Evolutionary conservation across 2,113 vertebrate genomes (phyloP), one percentile per base, ranked within the genome.

Genomic region (Platycercus adscitus): DNA sequence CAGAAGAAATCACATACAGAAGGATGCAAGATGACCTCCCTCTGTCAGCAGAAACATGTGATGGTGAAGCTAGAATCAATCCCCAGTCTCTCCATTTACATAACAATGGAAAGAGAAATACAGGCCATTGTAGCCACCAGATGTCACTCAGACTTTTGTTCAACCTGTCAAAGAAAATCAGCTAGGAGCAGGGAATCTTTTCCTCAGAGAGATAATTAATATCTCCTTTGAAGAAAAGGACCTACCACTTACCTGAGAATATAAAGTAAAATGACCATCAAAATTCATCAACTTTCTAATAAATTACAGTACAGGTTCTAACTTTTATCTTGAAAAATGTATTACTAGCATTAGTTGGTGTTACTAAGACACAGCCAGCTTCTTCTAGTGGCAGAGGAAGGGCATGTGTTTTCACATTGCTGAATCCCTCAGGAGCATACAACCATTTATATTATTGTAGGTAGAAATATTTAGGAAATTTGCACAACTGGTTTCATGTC

Each of bases 121-220:
- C 16, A 58, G 55, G 44, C 15, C 66, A 68, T 81, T 81, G 72
- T 85, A 85, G 26, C 29, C 85, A 96, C n/a, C 56, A 91, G 28
- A 82, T 89, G 41, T 80, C 88, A 88, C 60, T 81, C 85, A 78
- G 47, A 78, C 60, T 90, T 96, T 43, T 86, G 60, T 44, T 88
- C 69, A 81, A 33, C 24, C 24, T 81, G 50, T 44, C 72, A 86
- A 58, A 91, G 50, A 73, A 86, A 82, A 85, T 43, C 79, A 88
- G 35, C 64, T 46, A 86, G 68, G 25, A 89, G 53, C 35, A 78
- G 7, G 28, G 76, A 83, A 68, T 60, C 53, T 52, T 77, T 3
- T 90, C 81, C 49, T 93, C 53, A 55, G 71, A 77, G 58, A 72
- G 18, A 66, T 17, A 83, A 83, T 83, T 43, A 83, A 5, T 50